A percentile compares a stretch with the other conserved stretches of the same genome.
phyloP scores from a whole-genome alignment of 2,888 invertebrate genomes.

The Branchellion lobata region DNA sequence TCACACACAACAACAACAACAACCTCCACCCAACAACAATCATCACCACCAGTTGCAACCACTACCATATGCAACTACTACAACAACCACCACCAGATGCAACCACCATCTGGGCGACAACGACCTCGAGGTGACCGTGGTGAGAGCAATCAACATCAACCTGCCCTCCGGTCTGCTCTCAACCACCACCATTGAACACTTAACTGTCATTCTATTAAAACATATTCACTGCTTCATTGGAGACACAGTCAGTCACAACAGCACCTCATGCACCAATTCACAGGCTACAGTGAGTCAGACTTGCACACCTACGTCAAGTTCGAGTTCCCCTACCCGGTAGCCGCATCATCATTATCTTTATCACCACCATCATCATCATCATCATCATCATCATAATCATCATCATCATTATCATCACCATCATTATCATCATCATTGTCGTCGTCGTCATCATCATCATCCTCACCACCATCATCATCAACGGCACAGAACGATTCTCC shows the following conservation, averaged over 20 bases:
- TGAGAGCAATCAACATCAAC: conserved; percentile 80
- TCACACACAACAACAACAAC: too few species aligned
- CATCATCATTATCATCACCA: neutral
- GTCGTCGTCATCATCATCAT: neutral
- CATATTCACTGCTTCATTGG: neutral
- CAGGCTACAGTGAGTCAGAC: conserved; percentile 79
- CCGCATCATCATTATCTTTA: too few species aligned
- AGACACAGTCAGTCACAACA: neutral
- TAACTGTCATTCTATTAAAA: neutral
- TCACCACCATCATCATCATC: too few species aligned
- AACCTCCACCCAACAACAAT: too few species aligned
- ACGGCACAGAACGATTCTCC: conserved; percentile 60
- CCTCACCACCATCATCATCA: neutral
- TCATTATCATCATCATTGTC: neutral
- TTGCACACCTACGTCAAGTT: conserved; percentile 88
- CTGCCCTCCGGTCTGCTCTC: conserved; percentile 56
- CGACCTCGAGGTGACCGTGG: conserved; percentile 81
- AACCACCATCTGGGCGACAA: conserved; percentile 89
- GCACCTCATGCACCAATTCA: conserved; percentile 54
- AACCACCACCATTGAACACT: neutral
- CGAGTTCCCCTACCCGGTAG: conserved; percentile 86
- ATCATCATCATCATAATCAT: neutral
- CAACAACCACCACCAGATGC: too few species aligned
- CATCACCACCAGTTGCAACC: too few species aligned
- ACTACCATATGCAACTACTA: too few species aligned